A percentile compares a stretch with the other conserved stretches of the same genome.
Evolutionary conservation across 2,888 invertebrate genomes (phyloP).

Genomic region (Drosophila anceps): DNA sequence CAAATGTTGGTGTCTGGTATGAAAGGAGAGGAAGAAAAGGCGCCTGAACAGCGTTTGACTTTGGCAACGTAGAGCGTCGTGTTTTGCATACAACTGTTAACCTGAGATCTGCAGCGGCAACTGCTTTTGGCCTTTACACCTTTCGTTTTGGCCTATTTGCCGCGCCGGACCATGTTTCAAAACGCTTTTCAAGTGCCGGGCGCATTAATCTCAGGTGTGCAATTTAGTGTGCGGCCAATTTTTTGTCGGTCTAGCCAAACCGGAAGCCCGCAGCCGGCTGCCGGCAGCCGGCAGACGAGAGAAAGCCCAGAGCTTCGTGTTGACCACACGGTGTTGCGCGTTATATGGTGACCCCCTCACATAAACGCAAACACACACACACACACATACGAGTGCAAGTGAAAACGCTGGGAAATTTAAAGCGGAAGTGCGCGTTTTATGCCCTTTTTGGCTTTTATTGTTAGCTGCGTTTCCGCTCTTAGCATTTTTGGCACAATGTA

Average conservation of each 20-base stretch:
- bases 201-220: conserved; percentile 81
- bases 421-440: conserved; percentile 79
- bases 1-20: conserved; percentile 15
- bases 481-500: conserved; percentile 43
- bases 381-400: background rate
- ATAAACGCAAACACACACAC: background rate
- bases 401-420: conserved; percentile 63
- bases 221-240: conserved; percentile 81
- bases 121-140: conserved; percentile 64
- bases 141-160: conserved; percentile 34
- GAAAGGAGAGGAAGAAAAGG: conserved; percentile 18
- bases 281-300: conserved; percentile 9
- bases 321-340: conserved; percentile 64
- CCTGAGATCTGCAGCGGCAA: conserved; percentile 22
- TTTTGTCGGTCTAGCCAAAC: conserved; percentile 67
- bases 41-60: conserved; percentile 66
- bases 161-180: conserved; percentile 26
- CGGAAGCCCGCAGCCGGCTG: conserved; percentile 42
- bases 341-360: conserved; percentile 10
- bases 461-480: conserved; percentile 69
- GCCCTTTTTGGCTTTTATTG: conserved; percentile 74
- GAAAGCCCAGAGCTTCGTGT: conserved; percentile 43
- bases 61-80: conserved; percentile 32
- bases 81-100: conserved; percentile 27
- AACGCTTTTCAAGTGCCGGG: conserved; percentile 67